Evolutionary conservation across 1,140 invertebrate species (phyloP), one percentile per base, ranked within the genome.

Genomic region (Olivierus martensii): DNA sequence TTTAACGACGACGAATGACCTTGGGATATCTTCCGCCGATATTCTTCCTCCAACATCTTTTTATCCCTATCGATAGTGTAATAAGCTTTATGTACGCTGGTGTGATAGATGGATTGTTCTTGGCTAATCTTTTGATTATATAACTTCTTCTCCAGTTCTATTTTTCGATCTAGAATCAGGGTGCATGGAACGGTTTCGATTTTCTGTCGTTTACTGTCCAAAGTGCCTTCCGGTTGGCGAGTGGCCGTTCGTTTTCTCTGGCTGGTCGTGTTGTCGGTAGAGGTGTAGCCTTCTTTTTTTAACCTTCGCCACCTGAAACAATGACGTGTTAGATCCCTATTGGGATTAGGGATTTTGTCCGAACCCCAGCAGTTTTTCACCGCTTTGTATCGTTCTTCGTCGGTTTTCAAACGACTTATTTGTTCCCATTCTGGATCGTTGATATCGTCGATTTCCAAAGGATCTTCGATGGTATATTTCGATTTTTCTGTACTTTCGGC

Each of bases 301-400:
- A 54, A 18, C 19, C 35, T 18, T 6, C 12, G 21, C 39, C 45
- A 49, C 17, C 53, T 21, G 21, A 15, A 54, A 14, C 41, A 49
- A 38, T 58, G 46, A 42, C 22, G 38, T 9, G 58, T 59, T 10
- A 59, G 45, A 51, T 58, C 46, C 17, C 37, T 47, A 14, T 51
- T 41, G 3, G 58, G 58, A 53, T 59, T 41, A 9, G 58, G 58
- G 14, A 59, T 42, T 11, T 3, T 51, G n/a, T 21, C 19, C 35
- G 43, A 54, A 38, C 46, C 37, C 58, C 58, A 59, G 12, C 56
- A 41, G 3, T 50, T 21, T 18, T 48, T 48, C 4, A 59, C 58
- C 38, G 46, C 47, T 17, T 35, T 21, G 35, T 59, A 59, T 14
- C 58, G 48, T 44, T 59, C 52, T 42, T 58, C 53, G 46, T 59